phyloP scores from a whole-genome alignment of 2,113 vertebrate species.

The Clarias magur region DNA sequence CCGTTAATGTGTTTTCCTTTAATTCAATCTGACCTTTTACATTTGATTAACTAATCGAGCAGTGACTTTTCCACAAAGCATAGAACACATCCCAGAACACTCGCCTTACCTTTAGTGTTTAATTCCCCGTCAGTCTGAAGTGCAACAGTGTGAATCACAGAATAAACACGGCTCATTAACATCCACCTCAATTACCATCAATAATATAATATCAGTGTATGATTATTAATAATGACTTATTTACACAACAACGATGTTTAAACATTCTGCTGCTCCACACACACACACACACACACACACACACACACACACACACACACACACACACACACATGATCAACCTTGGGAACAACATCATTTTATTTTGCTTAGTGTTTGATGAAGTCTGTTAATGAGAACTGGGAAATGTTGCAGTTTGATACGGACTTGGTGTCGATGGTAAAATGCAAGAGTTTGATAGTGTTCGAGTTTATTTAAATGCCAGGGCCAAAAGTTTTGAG shows the following conservation, averaged over 20 bases:
- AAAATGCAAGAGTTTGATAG: neutral
- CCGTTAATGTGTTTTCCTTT: constrained; percentile 17
- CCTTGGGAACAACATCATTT: neutral
- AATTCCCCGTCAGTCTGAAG: neutral
- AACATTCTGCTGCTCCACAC: neutral
- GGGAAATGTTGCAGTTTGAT: neutral
- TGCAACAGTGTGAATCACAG: neutral
- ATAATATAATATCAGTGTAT: neutral
- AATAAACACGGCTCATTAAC: neutral
- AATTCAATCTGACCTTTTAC: constrained; percentile 26
- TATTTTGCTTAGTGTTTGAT: neutral
- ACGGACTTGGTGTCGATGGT: neutral
- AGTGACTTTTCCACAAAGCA: neutral
- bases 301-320: neutral
- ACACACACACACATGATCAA: neutral
- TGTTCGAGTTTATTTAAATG: neutral
- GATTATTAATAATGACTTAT: neutral
- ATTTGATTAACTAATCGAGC: neutral
- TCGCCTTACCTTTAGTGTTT: neutral
- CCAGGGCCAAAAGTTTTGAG: too few species aligned
- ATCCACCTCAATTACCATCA: neutral
- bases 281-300: neutral
- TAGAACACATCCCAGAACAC: neutral
- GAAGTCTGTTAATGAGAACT: neutral
- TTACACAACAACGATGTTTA: neutral